Conservation (phyloP, 23 tunicate genomes). For the Oikopleura dioica region DNA sequence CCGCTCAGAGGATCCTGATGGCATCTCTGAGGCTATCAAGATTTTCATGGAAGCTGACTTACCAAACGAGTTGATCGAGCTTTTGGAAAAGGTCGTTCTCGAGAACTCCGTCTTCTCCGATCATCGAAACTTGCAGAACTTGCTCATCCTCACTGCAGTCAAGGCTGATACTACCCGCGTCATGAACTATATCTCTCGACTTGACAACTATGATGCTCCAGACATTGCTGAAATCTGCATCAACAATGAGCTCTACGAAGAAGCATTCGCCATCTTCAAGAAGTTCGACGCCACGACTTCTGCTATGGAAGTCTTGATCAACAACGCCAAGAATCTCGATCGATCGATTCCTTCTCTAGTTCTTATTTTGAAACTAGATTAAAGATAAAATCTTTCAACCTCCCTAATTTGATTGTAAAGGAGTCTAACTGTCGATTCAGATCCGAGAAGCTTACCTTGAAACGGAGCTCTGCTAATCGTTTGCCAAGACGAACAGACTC, state of each 20-base stretch:
- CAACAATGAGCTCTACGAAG: constrained; percentile 78
- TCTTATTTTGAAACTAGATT: too few relatives aligned
- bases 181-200: constrained; percentile 85
- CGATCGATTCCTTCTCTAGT: constrained; percentile 95
- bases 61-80: constrained; percentile 83
- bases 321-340: constrained; percentile 78
- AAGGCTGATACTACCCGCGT: constrained; percentile 86
- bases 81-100: constrained; percentile 83
- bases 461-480: constrained; percentile 80
- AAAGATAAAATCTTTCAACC: too few relatives aligned
- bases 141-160: constrained; percentile 76
- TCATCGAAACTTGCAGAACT: constrained; percentile 77
- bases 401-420: too few relatives aligned
- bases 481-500: constrained; percentile 88
- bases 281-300: constrained; percentile 96
- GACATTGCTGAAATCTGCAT: constrained; percentile 93
- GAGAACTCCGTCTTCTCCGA: constrained; percentile 72
- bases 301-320: constrained; percentile 88
- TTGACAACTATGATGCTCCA: constrained; percentile 95
- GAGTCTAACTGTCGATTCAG: too few relatives aligned
- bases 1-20: constrained; percentile 92
- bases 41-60: constrained; percentile 94
- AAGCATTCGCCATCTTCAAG: constrained; percentile 93
- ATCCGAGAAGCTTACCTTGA: constrained; percentile 90
- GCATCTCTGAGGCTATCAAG: constrained; percentile 65